These are phyloP conservation scores for Scolopax mira DNA, from an alignment of 2,113 vertebrate genomes.

Conservation along the genomic window DNA sequence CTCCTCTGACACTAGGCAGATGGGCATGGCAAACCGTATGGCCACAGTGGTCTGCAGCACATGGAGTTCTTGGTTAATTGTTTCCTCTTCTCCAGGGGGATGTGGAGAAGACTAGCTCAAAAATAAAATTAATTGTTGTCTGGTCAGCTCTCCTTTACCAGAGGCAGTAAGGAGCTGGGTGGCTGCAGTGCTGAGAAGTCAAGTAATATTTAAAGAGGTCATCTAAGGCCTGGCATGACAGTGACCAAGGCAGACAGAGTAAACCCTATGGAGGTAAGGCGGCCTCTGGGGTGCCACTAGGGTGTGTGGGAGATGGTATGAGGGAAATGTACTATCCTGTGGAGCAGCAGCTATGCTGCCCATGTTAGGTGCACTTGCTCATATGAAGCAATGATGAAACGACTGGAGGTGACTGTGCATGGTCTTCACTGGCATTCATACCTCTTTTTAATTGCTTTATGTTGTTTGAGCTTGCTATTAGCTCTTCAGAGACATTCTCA, in stretches of 20 bases:
- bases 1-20: not conserved
- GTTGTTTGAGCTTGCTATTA: not conserved
- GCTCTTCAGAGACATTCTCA: not conserved
- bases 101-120: not conserved
- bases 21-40: not conserved
- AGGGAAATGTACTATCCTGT: not conserved
- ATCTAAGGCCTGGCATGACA: not conserved
- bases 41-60: not conserved
- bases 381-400: not conserved
- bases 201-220: not conserved
- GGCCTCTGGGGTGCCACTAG: not conserved
- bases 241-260: no score
- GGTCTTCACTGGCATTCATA: not conserved
- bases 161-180: not conserved
- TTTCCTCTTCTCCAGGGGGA: not conserved
- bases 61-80: not conserved
- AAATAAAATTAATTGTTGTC: not conserved
- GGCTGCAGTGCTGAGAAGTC: not conserved
- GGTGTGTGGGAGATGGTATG: not conserved
- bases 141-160: not conserved
- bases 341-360: not conserved
- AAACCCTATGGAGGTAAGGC: not conserved
- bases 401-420: accelerated
- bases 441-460: not conserved
- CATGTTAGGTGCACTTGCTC: not conserved